phyloP scores from a whole-genome alignment of 2,888 invertebrate species.

The Drosophila suboccidentalis region DNA sequence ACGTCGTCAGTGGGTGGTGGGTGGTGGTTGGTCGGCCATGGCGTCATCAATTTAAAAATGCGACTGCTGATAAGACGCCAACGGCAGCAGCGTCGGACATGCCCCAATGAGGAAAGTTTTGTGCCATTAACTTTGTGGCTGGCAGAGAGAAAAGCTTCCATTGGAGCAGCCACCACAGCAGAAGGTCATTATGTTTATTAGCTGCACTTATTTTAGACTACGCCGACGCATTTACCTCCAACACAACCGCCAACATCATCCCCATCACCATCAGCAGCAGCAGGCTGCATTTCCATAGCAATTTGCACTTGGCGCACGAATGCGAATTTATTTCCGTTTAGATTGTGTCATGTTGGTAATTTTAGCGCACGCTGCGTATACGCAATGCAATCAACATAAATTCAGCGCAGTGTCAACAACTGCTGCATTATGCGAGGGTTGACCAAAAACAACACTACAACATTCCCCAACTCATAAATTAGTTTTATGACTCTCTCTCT shows the following conservation, averaged over 20 bases:
- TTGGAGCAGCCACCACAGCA: constrained; percentile 38
- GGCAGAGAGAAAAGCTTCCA: constrained; percentile 17
- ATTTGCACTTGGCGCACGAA: constrained; percentile 60
- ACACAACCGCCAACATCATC: background rate
- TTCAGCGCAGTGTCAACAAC: constrained; percentile 46
- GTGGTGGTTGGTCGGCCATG: constrained; percentile 31
- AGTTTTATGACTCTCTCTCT: constrained; percentile 37
- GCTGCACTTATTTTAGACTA: constrained; percentile 66
- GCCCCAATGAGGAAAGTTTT: constrained; percentile 48
- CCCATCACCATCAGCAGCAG: background rate
- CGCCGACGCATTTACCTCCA: constrained; percentile 22
- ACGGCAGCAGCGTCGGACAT: constrained; percentile 34
- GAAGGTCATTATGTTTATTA: constrained; percentile 76
- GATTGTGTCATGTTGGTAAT: constrained; percentile 78
- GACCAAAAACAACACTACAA: constrained; percentile 11
- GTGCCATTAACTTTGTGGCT: constrained; percentile 52
- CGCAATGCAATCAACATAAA: constrained; percentile 61
- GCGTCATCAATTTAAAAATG: constrained; percentile 75
- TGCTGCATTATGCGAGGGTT: constrained; percentile 29
- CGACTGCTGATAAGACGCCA: constrained; percentile 50
- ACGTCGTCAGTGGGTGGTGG: constrained; percentile 18
- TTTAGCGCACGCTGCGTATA: constrained; percentile 74
- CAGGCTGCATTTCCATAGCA: constrained; percentile 26
- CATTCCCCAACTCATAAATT: constrained; percentile 46
- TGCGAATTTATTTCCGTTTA: constrained; percentile 79